Evolutionary conservation across 1,140 invertebrate species (phyloP), one percentile per base, ranked within the genome.

Genomic region (Pogonomyrmex barbatus): DNA sequence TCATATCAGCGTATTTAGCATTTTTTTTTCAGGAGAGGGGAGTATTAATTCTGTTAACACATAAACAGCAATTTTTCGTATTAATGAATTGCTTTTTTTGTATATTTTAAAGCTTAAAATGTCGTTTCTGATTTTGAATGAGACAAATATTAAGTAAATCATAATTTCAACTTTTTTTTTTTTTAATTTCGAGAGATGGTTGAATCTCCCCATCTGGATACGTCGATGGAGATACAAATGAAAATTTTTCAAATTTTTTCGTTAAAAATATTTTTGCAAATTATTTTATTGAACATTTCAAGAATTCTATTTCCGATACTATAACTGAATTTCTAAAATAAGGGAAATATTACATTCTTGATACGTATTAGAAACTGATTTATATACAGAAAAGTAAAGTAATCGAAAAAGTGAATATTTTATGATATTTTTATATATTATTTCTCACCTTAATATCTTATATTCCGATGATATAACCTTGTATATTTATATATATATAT

Each of bases 401-500:
- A n/a, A 14, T 73, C 0, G 36, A 17, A 42, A 42, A 56, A 24
- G 9, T 73, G 5, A 73, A 73, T 73, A 56, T 56, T 73, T 73
- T 52, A 24, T 4, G 24, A 24, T 73, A 73, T 56, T 73, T 56
- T 73, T n/a, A 36, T 54, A 71, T 36, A 24, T 73, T 54, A 68
- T 68, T 50, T 45, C 42, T 30, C 24, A 24, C 24, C 24, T 24
- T 24, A 24, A 24, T 0, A 24, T 0, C 0, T 24, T 24, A 24
- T 24, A 24, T 24, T 24, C 24, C 24, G 24, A 24, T 24, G 24
- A 24, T 24, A 24, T 24, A 24, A 24, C 24, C 24, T 24, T 24
- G 24, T 24, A 24, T 24, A 24, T 50, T 5, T 50, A 39, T 54
- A 71, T 56, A 4, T 56, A 0, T 56, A 30, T 54, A 73, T 39